phyloP scores from a whole-genome alignment of 64 coral and sea anemone species.

The Cladopsammia gracilis region DNA sequence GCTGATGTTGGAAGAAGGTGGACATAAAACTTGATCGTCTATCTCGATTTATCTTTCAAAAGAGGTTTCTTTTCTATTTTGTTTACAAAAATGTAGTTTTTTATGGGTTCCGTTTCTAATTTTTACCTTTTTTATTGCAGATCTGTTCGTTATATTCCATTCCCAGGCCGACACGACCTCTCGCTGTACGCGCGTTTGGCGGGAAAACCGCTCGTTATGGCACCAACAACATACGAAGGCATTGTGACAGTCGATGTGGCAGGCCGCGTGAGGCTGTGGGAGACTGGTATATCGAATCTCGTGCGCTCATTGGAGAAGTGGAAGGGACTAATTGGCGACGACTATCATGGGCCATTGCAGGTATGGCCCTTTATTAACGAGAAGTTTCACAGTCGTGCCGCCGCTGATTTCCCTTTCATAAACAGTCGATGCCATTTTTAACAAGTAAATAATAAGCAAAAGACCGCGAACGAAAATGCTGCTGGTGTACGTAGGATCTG shows the following conservation, averaged over 20 bases:
- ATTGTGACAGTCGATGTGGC: slow-evolving; percentile 85
- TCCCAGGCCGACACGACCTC: slow-evolving; percentile 64
- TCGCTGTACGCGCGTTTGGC: slow-evolving; percentile 70
- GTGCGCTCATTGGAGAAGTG: slow-evolving; percentile 89
- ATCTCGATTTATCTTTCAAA: too few relatives aligned
- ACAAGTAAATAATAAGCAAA: too few relatives aligned
- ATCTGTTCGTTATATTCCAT: slow-evolving; percentile 75
- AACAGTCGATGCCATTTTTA: too few relatives aligned
- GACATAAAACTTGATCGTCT: neutral
- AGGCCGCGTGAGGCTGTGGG: slow-evolving; percentile 90
- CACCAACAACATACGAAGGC: slow-evolving; percentile 77
- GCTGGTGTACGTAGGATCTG: too few relatives aligned
- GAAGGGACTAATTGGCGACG: slow-evolving; percentile 89
- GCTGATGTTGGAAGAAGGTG: slow-evolving; percentile 74
- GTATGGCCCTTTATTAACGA: slow-evolving; percentile 26
- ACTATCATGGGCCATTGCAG: slow-evolving; percentile 83
- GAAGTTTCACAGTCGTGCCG: too few relatives aligned
- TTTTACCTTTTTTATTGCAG: neutral
- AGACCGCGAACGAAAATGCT: too few relatives aligned
- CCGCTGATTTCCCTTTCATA: too few relatives aligned
- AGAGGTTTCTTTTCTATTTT: too few relatives aligned
- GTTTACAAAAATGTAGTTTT: neutral
- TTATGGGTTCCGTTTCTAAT: neutral
- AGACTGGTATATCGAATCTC: slow-evolving; percentile 87
- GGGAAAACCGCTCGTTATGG: slow-evolving; percentile 76